These are phyloP conservation scores for Drosophila pseudoobscura DNA, from an alignment of 1,140 invertebrate genomes.

Conservation along the genomic window DNA sequence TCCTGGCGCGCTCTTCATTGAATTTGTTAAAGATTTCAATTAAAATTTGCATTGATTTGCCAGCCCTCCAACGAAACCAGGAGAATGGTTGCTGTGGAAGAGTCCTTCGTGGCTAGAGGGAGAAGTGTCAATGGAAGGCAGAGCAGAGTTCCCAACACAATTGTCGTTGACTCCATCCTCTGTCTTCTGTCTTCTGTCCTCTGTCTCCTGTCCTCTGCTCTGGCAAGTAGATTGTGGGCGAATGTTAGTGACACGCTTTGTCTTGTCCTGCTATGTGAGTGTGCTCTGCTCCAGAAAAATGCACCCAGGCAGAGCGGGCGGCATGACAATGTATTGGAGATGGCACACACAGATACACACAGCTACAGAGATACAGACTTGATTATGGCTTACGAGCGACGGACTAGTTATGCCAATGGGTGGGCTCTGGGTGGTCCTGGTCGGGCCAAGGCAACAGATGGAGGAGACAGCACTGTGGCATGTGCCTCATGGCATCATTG, in stretches of 20 bases:
- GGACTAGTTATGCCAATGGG: slow-evolving; percentile 22
- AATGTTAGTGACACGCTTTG: slow-evolving; percentile 58
- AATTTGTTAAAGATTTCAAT: slow-evolving; percentile 50
- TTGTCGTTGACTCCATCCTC: slow-evolving; percentile 27
- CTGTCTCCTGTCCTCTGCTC: slow-evolving; percentile 2
- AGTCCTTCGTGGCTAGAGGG: background rate
- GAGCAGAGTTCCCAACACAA: slow-evolving; percentile 44
- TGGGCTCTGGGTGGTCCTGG: slow-evolving; percentile 10
- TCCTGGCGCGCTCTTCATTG: slow-evolving; percentile 6
- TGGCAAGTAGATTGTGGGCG: slow-evolving; percentile 20
- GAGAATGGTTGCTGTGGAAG: slow-evolving; percentile 1
- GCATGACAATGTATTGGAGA: slow-evolving; percentile 54
- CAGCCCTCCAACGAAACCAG: background rate
- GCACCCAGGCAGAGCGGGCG: slow-evolving; percentile 22
- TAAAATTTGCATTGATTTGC: slow-evolving; percentile 56
- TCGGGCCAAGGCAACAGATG: background rate
- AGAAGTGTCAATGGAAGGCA: slow-evolving; percentile 34
- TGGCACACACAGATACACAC: slow-evolving; percentile 37
- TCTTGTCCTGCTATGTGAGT: slow-evolving; percentile 23
- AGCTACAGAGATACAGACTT: slow-evolving; percentile 17
- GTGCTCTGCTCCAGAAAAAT: slow-evolving; percentile 63
- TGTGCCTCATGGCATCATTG: background rate
- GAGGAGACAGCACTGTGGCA: background rate
- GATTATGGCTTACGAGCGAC: slow-evolving; percentile 23
- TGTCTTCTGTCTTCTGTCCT: slow-evolving; percentile 19